Percentiles rank a stretch among this genome's conserved stretches.
Conservation (phyloP, 1,140 invertebrate genomes). For the Argopecten irradians region DNA sequence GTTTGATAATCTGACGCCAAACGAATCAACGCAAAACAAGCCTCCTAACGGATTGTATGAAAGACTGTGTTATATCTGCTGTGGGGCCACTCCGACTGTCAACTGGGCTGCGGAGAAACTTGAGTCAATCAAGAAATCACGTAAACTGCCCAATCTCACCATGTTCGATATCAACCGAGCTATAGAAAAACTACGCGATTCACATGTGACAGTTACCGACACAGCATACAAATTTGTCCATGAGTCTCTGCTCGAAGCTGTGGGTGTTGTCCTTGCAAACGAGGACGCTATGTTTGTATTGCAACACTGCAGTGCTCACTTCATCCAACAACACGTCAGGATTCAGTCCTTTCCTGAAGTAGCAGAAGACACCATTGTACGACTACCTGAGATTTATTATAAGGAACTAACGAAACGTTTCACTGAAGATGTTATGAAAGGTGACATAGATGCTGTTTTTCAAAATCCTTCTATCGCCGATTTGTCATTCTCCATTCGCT, state of each 20-base stretch:
- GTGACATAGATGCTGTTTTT: background rate
- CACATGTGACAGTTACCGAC: background rate
- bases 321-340: background rate
- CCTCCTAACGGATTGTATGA: background rate
- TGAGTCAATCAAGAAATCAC: background rate
- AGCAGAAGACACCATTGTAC: background rate
- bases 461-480: background rate
- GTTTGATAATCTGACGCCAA: slow-evolving; percentile 15
- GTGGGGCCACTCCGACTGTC: background rate
- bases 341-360: background rate
- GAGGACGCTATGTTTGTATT: background rate
- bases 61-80: background rate
- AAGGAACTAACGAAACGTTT: background rate
- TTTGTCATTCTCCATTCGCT: background rate
- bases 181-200: background rate
- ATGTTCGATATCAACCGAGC: background rate
- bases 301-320: background rate
- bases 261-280: background rate
- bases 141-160: background rate
- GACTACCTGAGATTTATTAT: background rate
- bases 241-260: background rate
- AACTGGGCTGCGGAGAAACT: background rate
- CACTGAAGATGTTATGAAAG: background rate
- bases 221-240: background rate
- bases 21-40: background rate